A percentile compares a stretch with the other conserved stretches of the same genome.
phyloP scores from a whole-genome alignment of 2,113 vertebrate genomes.

The Rattus rattus region DNA sequence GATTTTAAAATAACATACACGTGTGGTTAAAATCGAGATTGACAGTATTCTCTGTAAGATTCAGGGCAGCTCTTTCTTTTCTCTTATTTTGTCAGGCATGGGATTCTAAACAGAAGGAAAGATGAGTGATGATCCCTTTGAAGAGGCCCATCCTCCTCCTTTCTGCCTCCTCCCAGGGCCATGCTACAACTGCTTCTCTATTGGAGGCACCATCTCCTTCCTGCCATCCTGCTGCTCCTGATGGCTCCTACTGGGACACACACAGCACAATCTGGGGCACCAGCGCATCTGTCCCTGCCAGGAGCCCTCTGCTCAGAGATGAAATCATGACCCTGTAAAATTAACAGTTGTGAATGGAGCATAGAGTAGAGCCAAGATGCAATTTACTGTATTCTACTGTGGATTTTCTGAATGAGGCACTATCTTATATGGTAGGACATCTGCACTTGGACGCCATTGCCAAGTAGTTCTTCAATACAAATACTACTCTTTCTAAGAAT shows the following conservation, averaged over 20 bases:
- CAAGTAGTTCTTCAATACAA: constrained; percentile 50
- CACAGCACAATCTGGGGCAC: constrained; percentile 55
- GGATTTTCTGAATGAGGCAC: constrained; percentile 72
- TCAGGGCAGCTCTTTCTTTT: not conserved
- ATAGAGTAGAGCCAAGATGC: constrained; percentile 57
- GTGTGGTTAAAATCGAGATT: not conserved
- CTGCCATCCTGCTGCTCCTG: constrained; percentile 54
- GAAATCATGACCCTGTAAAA: constrained; percentile 75
- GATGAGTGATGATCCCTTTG: not conserved
- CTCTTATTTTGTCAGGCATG: not conserved
- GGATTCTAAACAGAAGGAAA: not conserved
- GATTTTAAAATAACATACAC: constrained; percentile 18
- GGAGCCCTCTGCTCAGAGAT: constrained; percentile 61
- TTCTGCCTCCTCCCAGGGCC: not conserved
- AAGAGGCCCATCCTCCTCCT: not conserved
- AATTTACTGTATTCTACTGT: constrained; percentile 64
- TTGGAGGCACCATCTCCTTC: constrained; percentile 5
- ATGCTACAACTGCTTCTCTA: not conserved
- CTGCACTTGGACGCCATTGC: constrained; percentile 18
- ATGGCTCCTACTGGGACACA: constrained; percentile 53
- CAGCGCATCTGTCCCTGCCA: constrained; percentile 75
- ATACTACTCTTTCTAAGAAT: constrained; percentile 18
- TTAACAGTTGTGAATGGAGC: constrained; percentile 76
- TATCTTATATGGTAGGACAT: constrained; percentile 57
- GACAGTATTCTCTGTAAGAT: constrained; percentile 27